These are phyloP conservation scores for Phymatocera aterrima DNA, from an alignment of 2,888 invertebrate species.

Conservation along the genomic window DNA sequence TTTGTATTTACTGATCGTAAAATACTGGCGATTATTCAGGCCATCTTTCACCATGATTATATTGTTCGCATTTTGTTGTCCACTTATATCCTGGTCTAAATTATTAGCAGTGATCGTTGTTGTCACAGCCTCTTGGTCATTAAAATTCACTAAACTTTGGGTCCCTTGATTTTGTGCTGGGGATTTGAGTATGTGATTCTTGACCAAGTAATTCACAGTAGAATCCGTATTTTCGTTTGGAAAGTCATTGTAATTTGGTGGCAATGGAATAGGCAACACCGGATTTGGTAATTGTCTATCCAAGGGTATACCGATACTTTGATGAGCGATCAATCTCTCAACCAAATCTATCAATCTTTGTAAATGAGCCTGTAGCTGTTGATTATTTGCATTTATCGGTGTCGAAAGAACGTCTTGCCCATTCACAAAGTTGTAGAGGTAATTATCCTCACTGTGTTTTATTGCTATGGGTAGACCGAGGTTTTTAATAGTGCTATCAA, in stretches of 20 bases:
- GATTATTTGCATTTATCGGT: constrained; percentile 22
- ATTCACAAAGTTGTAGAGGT: constrained; percentile 50
- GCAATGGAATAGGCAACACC: too few relatives aligned
- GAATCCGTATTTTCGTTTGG: background rate
- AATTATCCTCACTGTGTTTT: constrained; percentile 49
- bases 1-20: constrained; percentile 62
- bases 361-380: constrained; percentile 44
- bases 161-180: background rate
- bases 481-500: constrained; percentile 33
- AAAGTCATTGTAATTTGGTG: background rate
- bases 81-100: constrained; percentile 46
- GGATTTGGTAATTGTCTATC: constrained; percentile 41
- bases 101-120: constrained; percentile 18
- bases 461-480: constrained; percentile 34
- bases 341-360: constrained; percentile 50
- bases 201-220: constrained; percentile 54
- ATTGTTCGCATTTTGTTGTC: constrained; percentile 51
- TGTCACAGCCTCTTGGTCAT: background rate
- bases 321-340: constrained; percentile 52
- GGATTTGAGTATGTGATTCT: constrained; percentile 56
- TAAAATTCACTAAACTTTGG: constrained; percentile 17
- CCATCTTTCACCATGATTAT: constrained; percentile 60
- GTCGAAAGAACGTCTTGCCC: constrained; percentile 47
- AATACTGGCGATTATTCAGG: constrained; percentile 59
- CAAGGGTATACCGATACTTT: constrained; percentile 47